Percentiles rank a stretch among this genome's conserved stretches.
Conservation (phyloP, 30 jellyfish, hydroid and myxozoan species). For the Sanderia malayensis region DNA sequence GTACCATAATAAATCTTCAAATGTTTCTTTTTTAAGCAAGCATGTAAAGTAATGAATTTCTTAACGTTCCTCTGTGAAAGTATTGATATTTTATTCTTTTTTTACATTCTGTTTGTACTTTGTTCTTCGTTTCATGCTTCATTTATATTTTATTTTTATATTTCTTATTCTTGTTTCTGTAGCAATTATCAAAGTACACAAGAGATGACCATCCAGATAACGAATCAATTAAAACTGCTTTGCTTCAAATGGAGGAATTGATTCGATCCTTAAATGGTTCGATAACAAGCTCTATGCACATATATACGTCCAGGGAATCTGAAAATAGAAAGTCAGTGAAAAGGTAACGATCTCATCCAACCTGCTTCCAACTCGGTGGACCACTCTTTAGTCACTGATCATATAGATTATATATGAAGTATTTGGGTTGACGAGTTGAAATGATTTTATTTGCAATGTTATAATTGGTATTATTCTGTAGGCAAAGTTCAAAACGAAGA, state of each 20-base stretch:
- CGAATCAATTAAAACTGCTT: slow-evolving; percentile 61
- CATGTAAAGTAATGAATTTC: no score
- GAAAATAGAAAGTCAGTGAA: slow-evolving; percentile 58
- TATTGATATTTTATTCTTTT: no score
- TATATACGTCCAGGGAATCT: slow-evolving; percentile 81
- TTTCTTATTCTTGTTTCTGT: background rate
- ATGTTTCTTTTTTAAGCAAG: no score
- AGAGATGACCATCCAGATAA: slow-evolving; percentile 91
- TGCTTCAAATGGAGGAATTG: slow-evolving; percentile 84
- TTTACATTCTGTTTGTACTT: no score
- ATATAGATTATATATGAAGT: no score
- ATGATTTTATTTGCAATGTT: no score
- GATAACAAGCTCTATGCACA: slow-evolving; percentile 88
- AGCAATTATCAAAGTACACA: slow-evolving; percentile 94
- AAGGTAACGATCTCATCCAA: slow-evolving; percentile 46
- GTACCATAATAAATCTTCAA: slow-evolving; percentile 30
- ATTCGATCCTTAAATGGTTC: slow-evolving; percentile 81
- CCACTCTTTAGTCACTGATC: no score
- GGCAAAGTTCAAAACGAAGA: slow-evolving; percentile 54
- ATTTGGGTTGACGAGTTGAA: no score
- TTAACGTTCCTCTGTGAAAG: no score
- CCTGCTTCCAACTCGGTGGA: no score
- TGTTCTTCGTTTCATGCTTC: no score
- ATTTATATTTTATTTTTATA: no score
- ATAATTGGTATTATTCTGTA: background rate